Percentiles rank a stretch among this genome's conserved stretches.
Evolutionary conservation across 2,797 vertebrate genomes (phyloP).

Genomic region (Sebastes taczanowskii): DNA sequence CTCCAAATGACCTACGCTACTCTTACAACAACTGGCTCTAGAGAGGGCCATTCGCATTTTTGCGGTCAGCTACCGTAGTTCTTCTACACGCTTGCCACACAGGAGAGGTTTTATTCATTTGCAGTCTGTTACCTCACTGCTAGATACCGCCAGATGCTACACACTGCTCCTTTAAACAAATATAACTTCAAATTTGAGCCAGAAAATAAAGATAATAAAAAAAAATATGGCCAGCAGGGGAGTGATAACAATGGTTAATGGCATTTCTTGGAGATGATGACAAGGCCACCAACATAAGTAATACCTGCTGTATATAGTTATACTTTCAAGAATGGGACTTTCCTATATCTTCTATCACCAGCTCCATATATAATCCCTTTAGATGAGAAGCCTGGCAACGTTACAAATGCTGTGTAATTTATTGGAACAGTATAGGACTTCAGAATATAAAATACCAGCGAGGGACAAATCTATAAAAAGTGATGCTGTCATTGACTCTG

Average conservation of each 20-base stretch:
- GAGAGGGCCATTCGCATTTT: too few relatives aligned
- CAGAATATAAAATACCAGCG: neutral
- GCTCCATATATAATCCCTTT: neutral
- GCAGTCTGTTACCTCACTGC: too few relatives aligned
- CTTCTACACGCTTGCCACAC: too few relatives aligned
- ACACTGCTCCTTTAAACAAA: neutral
- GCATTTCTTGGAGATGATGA: neutral
- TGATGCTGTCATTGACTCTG: neutral
- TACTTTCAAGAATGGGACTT: conserved; percentile 1
- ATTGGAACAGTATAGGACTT: neutral
- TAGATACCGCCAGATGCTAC: too few relatives aligned
- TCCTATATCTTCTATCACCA: neutral
- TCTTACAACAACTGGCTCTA: too few relatives aligned
- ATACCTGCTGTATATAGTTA: neutral
- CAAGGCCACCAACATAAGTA: neutral
- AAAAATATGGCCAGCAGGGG: neutral
- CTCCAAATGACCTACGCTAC: too few relatives aligned
- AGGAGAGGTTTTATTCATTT: too few relatives aligned
- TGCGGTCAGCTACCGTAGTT: too few relatives aligned
- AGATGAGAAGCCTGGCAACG: neutral
- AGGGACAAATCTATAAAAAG: neutral
- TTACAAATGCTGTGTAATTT: conserved; percentile 2
- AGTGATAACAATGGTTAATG: neutral
- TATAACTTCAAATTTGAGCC: neutral
- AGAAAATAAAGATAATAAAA: neutral